Evolutionary conservation across 1,140 invertebrate species (phyloP).

Genomic region (Cydia splendana): DNA sequence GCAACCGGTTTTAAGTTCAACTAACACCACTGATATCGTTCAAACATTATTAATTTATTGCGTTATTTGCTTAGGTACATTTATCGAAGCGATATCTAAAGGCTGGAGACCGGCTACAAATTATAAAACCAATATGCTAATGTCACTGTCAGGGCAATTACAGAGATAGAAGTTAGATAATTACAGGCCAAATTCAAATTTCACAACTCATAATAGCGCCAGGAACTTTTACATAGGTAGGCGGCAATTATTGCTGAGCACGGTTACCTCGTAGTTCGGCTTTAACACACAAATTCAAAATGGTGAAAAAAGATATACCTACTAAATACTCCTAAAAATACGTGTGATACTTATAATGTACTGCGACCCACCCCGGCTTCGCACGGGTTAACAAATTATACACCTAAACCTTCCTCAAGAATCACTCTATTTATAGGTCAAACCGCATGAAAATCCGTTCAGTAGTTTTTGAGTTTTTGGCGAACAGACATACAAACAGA

Average conservation of each 20-base stretch:
- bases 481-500: no score
- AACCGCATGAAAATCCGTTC: no score
- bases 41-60: neutral
- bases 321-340: no score
- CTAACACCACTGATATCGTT: no score
- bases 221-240: constrained; percentile 33
- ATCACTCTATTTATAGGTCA: no score
- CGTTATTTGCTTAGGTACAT: neutral
- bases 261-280: constrained; percentile 29
- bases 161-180: constrained; percentile 17
- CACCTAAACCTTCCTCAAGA: no score
- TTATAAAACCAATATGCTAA: constrained; percentile 26
- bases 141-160: constrained; percentile 8
- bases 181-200: constrained; percentile 22
- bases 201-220: constrained; percentile 35
- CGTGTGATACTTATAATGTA: no score
- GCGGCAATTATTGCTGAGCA: constrained; percentile 41
- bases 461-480: no score
- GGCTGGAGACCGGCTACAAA: neutral
- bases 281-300: neutral
- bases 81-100: constrained; percentile 19
- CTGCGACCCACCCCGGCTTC: no score
- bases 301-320: no score
- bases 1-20: no score
- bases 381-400: no score